Evolutionary conservation across 2,888 invertebrate genomes (phyloP).

Genomic region (Gymnocheta viridis): DNA sequence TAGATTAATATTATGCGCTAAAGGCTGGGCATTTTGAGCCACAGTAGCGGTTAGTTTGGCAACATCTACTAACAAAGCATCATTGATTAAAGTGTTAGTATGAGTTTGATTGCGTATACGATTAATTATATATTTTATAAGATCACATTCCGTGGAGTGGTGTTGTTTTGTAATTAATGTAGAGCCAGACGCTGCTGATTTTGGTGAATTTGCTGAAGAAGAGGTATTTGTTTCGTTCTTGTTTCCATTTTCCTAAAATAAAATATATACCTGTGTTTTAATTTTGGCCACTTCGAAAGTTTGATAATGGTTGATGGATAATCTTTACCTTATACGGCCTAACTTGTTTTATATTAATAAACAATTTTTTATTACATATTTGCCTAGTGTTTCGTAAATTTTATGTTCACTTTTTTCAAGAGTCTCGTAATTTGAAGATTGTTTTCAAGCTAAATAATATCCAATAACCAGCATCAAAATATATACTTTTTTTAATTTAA

Average conservation of each 20-base stretch:
- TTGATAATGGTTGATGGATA: no score
- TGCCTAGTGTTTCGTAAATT: no score
- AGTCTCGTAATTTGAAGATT: no score
- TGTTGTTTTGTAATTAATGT: constrained; percentile 37
- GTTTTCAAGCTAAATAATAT: no score
- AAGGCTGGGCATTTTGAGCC: constrained; percentile 74
- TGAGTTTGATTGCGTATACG: constrained; percentile 80
- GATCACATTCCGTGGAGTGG: constrained; percentile 72
- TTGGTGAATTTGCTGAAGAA: constrained; percentile 64
- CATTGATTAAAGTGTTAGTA: constrained; percentile 78
- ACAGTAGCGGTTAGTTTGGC: constrained; percentile 79
- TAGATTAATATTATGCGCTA: constrained; percentile 67
- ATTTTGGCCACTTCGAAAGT: no score
- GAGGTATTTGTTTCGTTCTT: constrained; percentile 37
- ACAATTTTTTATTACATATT: no score
- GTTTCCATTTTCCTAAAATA: constrained; percentile 58
- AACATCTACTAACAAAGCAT: constrained; percentile 78
- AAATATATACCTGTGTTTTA: neutral
- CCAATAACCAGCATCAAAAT: no score
- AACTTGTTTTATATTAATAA: no score
- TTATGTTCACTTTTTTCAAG: no score
- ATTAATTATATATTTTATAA: constrained; percentile 79
- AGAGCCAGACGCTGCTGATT: constrained; percentile 45
- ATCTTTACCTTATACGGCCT: no score
- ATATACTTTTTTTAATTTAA: no score